Evolutionary conservation across 2,797 vertebrate genomes (phyloP).

Genomic region (Megaceryle alcyon): DNA sequence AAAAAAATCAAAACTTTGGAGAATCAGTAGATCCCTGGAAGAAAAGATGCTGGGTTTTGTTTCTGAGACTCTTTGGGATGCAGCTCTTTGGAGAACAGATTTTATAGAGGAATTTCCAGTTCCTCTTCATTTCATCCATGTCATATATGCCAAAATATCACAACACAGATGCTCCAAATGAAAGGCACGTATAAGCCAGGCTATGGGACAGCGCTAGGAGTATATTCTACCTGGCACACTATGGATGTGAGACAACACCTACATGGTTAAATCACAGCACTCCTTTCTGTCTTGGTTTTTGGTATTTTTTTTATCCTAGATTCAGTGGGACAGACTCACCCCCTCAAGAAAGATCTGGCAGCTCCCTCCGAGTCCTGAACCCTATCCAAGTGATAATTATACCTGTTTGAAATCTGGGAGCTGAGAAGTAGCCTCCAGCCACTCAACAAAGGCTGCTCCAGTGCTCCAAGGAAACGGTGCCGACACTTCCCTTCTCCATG

Average conservation of each 20-base stretch:
- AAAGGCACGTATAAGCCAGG: neutral
- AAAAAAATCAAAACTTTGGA: neutral
- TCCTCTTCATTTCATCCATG: neutral
- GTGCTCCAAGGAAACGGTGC: neutral
- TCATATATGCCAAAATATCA: neutral
- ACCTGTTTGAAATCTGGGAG: slow-evolving; percentile 60
- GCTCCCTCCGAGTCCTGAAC: slow-evolving; percentile 58
- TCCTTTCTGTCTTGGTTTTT: neutral
- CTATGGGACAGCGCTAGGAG: neutral
- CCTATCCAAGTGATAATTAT: slow-evolving; percentile 70
- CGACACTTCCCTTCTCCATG: slow-evolving; percentile 35
- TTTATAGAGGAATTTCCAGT: neutral
- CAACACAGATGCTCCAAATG: neutral
- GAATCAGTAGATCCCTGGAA: neutral
- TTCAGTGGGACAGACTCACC: neutral
- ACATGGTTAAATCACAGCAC: neutral
- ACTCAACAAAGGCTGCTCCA: slow-evolving; percentile 53
- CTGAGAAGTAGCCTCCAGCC: slow-evolving; percentile 57
- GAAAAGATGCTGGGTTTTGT: neutral
- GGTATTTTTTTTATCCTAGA: neutral
- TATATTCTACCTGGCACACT: neutral
- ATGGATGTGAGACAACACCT: neutral
- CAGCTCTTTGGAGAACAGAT: neutral
- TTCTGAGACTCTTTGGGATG: neutral
- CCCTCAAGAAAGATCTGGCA: slow-evolving; percentile 64